phyloP scores from a whole-genome alignment of 2,113 vertebrate genomes.

The Felis catus region DNA sequence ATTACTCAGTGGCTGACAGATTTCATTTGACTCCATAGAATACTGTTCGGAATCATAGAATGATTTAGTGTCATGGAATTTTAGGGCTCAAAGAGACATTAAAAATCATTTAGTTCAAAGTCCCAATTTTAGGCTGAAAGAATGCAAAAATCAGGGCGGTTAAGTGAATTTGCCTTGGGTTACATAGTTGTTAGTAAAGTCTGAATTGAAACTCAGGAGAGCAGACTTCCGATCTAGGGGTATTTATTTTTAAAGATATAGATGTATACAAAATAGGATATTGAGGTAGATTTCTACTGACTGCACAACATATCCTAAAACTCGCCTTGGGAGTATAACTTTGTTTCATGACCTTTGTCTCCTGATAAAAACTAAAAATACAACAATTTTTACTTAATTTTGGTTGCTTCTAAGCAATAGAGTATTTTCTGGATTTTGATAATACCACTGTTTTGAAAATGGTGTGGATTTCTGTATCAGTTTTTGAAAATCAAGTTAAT shows the following conservation, averaged over 20 bases:
- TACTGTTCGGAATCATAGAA: not conserved
- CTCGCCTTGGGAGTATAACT: not conserved
- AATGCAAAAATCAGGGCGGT: not conserved
- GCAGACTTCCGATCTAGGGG: not conserved
- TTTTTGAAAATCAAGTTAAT: not conserved
- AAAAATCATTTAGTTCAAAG: slow-evolving; percentile 25
- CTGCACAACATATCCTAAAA: not conserved
- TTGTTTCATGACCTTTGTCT: not conserved
- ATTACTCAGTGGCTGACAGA: not conserved
- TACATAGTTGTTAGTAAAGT: not conserved
- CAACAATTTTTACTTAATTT: slow-evolving; percentile 35
- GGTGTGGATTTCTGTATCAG: not conserved
- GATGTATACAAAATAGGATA: not conserved
- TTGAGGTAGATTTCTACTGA: not conserved
- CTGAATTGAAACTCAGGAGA: slow-evolving; percentile 6
- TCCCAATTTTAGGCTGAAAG: slow-evolving; percentile 36
- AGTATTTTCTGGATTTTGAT: not conserved
- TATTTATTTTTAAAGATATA: slow-evolving; percentile 38
- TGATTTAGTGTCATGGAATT: slow-evolving; percentile 7
- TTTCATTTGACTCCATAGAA: not conserved
- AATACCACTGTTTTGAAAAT: slow-evolving; percentile 18
- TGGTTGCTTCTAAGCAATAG: not conserved
- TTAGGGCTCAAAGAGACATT: slow-evolving; percentile 35
- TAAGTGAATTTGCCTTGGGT: slow-evolving; percentile 6
- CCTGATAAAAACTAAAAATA: not conserved